Evolutionary conservation across 2,797 vertebrate genomes (phyloP), one percentile per base, ranked within the genome.

Genomic region (Morelia viridis): DNA sequence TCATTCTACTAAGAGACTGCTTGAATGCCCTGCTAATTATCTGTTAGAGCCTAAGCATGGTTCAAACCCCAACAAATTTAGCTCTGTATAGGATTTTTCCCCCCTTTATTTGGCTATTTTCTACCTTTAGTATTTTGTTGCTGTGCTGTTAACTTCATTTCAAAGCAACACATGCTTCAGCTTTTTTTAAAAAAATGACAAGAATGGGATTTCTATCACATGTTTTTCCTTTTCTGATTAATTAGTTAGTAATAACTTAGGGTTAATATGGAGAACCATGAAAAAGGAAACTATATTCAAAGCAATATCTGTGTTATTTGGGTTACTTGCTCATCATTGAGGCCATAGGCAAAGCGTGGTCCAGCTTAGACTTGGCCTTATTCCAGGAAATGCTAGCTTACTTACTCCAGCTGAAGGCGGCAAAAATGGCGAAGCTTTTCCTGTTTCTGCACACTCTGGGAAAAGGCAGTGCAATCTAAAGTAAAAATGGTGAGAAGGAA

Each of bases 321-420:
- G 31, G 53, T n/a, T 80, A 61, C 35, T 28, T 4, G 58, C 35
- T 64, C 26, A 26, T 56, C 41, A 64, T 76, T 92, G n/a, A 28
- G 11, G 19, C 8, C 50, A 53, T 53, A 53, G 50, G 13, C 56
- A 46, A 46, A 61, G 53, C 19, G 31, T 31, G 5, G 0, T 22
- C 76, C 0, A 65, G 86, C 53, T 91, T 26, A 83, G 24, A 15
- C 24, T 93, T 93, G 88, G 89, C 91, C 90, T 11, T 11, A 57
- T 71, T 94, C 64, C 93, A 94, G 89, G 57, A 90, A 92, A 88
- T 68, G 35, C 0, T 0, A 56, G 22, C 0, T 90, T 50, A 87
- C 15, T 65, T 85, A 64, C 4, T 15, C 1, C 95, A 96, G 95
- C 92, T 97, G 95, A 62, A 89, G 60, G 53, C 85, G 92, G 26